Evolutionary conservation across 2,113 vertebrate species (phyloP).

Genomic region (Nestor notabilis): DNA sequence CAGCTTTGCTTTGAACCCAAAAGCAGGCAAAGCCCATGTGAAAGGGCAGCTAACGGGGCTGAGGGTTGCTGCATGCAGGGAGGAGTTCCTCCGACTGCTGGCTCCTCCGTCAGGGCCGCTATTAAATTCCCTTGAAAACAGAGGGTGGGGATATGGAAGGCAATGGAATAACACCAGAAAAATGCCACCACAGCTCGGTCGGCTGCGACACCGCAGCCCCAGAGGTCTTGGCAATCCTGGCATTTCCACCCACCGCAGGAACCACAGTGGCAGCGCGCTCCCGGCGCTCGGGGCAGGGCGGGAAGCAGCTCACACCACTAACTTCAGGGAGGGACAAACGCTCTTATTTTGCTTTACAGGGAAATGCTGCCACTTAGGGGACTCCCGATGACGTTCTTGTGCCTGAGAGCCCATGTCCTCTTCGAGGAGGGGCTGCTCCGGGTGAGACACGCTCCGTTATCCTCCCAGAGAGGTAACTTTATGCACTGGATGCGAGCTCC

Average conservation of each 20-base stretch:
- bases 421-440: not conserved
- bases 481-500: not conserved
- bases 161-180: conserved; percentile 57
- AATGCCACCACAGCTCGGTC: conserved; percentile 61
- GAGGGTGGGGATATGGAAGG: conserved; percentile 63
- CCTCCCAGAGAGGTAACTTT: not conserved
- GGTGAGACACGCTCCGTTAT: not conserved
- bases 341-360: conserved; percentile 8
- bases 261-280: conserved; percentile 56
- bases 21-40: conserved; percentile 42
- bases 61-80: conserved; percentile 6
- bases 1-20: conserved; percentile 34
- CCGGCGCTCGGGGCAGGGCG: conserved; percentile 33
- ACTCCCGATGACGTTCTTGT: conserved; percentile 47
- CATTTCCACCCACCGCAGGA: conserved; percentile 62
- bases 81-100: conserved; percentile 18
- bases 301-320: conserved; percentile 63
- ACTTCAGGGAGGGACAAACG: conserved; percentile 38
- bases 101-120: not conserved
- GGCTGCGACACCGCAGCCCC: conserved; percentile 50
- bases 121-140: conserved; percentile 67
- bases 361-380: conserved; percentile 70
- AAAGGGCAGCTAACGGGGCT: conserved; percentile 17
- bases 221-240: conserved; percentile 51
- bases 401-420: conserved; percentile 9